Base-by-base conservation (phyloP, 2,888 invertebrate genomes). In the Petrolisthes manimaculis region DNA sequence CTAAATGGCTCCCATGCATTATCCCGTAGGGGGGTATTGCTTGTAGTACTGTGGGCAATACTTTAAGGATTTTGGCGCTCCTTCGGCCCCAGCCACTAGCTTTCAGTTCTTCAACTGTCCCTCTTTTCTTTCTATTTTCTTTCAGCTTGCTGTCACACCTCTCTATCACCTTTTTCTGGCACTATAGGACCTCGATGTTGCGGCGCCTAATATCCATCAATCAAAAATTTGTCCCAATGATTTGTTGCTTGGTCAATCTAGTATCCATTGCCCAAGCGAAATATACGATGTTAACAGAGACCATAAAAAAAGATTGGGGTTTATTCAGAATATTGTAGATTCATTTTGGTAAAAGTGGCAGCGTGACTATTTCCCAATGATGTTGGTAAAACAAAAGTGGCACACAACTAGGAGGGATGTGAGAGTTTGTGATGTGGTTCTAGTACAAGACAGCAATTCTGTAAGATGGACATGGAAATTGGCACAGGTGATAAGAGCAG, bases 211-310 rank as follows among this genome's bases (percentile, higher is more conserved):
- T n/a, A n/a, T n/a, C n/a, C n/a, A n/a, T n/a, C n/a, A n/a, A n/a
- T n/a, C n/a, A n/a, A n/a, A n/a, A n/a, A n/a, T n/a, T n/a, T 79
- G 79, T 21, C 69, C 82, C 4, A 82, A 67, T 82, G 51, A 82
- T 67, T 37, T 82, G 24, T 8, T 82, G 21, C 18, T 67, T 2
- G 82, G 37, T 12, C n/a, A 24, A 18, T 18, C 82, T 67, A 82
- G 3, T 82, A 37, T 12, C 24, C 18, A 67, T n/a, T n/a, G 12
- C 3, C 67, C 69, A 21, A 67, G 5, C 37, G 82, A 37, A 5
- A 18, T 51, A 37, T 61, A n/a, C 5, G 69, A 61, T 18, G 51
- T 21, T 55, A 56, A 6, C n/a, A 18, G 55, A 37, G 51, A 55
- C 21, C 54, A 54, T 5, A 80, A 55, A 18, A 18, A 14, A 9